Percentiles rank a stretch among this genome's conserved stretches.
Evolutionary conservation across 2,888 invertebrate species (phyloP).

Genomic region (Callosobruchus maculatus): DNA sequence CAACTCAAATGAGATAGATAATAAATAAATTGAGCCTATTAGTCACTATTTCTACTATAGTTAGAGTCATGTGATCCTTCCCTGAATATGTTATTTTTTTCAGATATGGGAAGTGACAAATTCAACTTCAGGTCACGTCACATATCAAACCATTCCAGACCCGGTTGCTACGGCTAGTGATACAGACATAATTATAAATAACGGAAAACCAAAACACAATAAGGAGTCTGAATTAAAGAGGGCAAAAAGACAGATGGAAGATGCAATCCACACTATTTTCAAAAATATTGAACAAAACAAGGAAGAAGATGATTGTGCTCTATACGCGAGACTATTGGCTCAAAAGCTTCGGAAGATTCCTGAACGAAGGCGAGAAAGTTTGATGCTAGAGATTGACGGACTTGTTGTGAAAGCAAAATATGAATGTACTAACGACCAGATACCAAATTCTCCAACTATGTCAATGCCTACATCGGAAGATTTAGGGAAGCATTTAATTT

Average conservation of each 20-base stretch:
- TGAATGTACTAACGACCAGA: neutral
- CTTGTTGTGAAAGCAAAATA: neutral
- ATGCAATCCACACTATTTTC: neutral
- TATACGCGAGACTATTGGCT: constrained; percentile 5
- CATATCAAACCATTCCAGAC: no score
- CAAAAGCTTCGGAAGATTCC: constrained; percentile 3
- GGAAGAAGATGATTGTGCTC: constrained; percentile 4
- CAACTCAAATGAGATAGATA: no score
- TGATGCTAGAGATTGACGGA: constrained; percentile 5
- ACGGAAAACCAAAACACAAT: neutral
- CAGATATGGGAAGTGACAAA: no score
- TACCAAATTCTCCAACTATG: neutral
- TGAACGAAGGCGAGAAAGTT: neutral
- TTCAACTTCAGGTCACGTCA: no score
- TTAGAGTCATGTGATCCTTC: no score
- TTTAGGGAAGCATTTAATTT: neutral
- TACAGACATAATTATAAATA: neutral
- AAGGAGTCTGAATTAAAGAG: neutral
- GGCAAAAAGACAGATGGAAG: neutral
- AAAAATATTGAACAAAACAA: neutral
- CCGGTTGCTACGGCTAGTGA: neutral
- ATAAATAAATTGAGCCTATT: no score
- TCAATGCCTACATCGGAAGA: neutral
- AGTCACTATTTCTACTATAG: no score
- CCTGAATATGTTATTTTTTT: no score